Conservation (phyloP, 2,888 invertebrate species). For the Dryobotodes eremita region DNA sequence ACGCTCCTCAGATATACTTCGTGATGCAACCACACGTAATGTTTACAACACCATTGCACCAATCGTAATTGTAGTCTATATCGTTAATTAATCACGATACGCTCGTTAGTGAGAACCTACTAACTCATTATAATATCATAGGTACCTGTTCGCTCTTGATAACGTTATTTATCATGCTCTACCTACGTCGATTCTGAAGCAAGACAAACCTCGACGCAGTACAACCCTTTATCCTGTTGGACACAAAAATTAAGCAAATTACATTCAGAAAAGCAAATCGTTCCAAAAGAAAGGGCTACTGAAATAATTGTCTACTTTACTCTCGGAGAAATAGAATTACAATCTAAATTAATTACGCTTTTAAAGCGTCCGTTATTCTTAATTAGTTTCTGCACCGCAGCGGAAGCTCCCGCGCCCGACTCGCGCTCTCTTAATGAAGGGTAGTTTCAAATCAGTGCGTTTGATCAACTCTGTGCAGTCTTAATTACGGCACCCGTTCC, state of each 20-base stretch:
- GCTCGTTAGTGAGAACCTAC: slow-evolving; percentile 68
- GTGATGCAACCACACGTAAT: slow-evolving; percentile 50
- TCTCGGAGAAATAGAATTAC: slow-evolving; percentile 91
- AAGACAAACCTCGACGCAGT: slow-evolving; percentile 69
- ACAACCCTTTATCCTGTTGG: slow-evolving; percentile 84
- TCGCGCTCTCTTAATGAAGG: slow-evolving; percentile 90
- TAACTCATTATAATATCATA: slow-evolving; percentile 67
- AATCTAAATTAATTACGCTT: slow-evolving; percentile 91
- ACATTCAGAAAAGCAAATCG: slow-evolving; percentile 88
- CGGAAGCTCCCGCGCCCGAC: slow-evolving; percentile 86
- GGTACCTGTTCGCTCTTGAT: slow-evolving; percentile 54
- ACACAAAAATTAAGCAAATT: slow-evolving; percentile 89
- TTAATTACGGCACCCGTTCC: slow-evolving; percentile 90
- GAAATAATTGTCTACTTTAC: slow-evolving; percentile 91
- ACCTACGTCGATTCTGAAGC: slow-evolving; percentile 55
- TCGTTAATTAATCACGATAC: slow-evolving; percentile 69
- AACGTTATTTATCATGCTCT: slow-evolving; percentile 49
- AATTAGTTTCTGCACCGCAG: slow-evolving; percentile 91
- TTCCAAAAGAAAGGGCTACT: slow-evolving; percentile 90
- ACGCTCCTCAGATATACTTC: slow-evolving; percentile 67
- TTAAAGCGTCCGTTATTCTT: slow-evolving; percentile 91
- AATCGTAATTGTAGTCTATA: slow-evolving; percentile 66
- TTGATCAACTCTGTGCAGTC: slow-evolving; percentile 91
- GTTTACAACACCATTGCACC: slow-evolving; percentile 65
- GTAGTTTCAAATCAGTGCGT: slow-evolving; percentile 91